Conservation (phyloP, 2,113 vertebrate genomes). For the Tylochromis polylepis region DNA sequence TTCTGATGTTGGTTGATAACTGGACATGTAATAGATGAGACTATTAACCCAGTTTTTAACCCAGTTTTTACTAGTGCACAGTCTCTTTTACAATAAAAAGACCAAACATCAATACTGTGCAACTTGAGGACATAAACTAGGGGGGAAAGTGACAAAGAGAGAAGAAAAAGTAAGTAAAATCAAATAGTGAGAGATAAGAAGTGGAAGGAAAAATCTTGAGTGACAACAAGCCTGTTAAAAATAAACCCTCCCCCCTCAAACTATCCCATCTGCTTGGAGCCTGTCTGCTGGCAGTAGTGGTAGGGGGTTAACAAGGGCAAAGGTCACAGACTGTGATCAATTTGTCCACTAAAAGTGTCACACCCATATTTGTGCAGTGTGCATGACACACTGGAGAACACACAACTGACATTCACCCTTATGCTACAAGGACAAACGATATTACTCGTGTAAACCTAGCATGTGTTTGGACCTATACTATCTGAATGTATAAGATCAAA, state of each 20-base stretch:
- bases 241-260: constrained; percentile 22
- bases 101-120: constrained; percentile 5
- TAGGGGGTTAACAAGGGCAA: constrained; percentile 46
- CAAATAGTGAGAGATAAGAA: not conserved
- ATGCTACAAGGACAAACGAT: not conserved
- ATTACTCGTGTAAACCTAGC: not conserved
- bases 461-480: not conserved
- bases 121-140: not conserved
- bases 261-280: constrained; percentile 51
- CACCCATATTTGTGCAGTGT: not conserved
- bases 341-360: constrained; percentile 42
- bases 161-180: not conserved
- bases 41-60: not conserved
- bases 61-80: not conserved
- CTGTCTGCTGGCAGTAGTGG: constrained; percentile 19
- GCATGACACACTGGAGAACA: not conserved
- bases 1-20: not conserved
- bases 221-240: constrained; percentile 22
- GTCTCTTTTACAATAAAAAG: constrained; percentile 24
- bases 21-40: constrained; percentile 32
- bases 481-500: not conserved
- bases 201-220: not conserved
- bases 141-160: not conserved
- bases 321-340: constrained; percentile 67
- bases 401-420: constrained; percentile 1